These are phyloP conservation scores for Drosophila longiperda DNA, from an alignment of 2,888 invertebrate genomes.

Conservation along the genomic window DNA sequence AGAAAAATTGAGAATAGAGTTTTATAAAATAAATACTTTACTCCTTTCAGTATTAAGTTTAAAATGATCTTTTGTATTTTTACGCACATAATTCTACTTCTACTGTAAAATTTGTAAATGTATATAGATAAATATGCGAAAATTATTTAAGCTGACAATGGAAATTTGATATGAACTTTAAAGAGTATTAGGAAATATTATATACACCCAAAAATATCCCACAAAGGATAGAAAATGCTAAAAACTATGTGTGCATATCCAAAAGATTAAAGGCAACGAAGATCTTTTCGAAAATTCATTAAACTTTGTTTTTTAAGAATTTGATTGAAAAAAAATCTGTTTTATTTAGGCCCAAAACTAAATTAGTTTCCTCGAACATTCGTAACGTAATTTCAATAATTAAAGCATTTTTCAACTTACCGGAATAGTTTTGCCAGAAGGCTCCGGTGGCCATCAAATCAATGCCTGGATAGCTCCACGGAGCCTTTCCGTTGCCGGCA, in stretches of 20 bases:
- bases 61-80: not conserved
- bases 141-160: not conserved
- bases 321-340: not conserved
- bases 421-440: conserved; percentile 96
- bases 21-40: not conserved
- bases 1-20: not conserved
- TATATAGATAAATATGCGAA: not conserved
- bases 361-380: not conserved
- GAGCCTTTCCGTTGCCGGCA: conserved; percentile 85
- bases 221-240: not conserved
- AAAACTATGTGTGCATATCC: too few species aligned
- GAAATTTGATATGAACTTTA: not conserved
- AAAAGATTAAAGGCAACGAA: not conserved
- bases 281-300: not conserved
- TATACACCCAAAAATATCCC: not conserved
- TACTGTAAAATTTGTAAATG: not conserved
- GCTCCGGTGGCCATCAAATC: conserved; percentile 95
- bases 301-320: not conserved
- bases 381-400: not conserved
- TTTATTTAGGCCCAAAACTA: not conserved
- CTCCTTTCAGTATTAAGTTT: not conserved
- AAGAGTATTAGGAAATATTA: not conserved
- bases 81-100: not conserved
- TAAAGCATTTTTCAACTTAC: conserved; percentile 86
- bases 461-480: conserved; percentile 89